Conservation (phyloP, 2,797 vertebrate genomes). For the Tympanoctomys barrerae region DNA sequence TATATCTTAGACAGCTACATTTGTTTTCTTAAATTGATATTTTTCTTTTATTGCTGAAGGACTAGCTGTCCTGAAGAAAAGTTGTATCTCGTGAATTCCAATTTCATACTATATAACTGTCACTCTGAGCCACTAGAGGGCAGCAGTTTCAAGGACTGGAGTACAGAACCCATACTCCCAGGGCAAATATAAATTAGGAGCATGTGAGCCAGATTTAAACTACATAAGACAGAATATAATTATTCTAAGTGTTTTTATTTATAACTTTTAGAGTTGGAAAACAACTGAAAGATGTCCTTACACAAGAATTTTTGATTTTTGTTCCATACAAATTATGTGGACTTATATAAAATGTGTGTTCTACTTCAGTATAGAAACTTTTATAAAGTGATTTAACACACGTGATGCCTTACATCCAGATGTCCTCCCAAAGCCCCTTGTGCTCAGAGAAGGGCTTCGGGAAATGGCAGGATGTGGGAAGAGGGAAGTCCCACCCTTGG, state of each 20-base stretch:
- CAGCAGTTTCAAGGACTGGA: constrained; percentile 77
- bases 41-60: constrained; percentile 51
- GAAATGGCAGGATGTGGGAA: too few relatives aligned
- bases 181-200: neutral
- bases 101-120: constrained; percentile 28
- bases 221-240: neutral
- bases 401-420: neutral
- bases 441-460: neutral
- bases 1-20: neutral
- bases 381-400: constrained; percentile 42
- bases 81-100: neutral
- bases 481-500: neutral
- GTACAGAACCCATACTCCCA: neutral
- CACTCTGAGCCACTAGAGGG: constrained; percentile 80
- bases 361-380: neutral
- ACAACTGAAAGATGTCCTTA: neutral
- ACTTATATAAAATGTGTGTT: neutral
- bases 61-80: constrained; percentile 59
- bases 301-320: constrained; percentile 48
- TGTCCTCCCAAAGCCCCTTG: neutral
- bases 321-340: constrained; percentile 8
- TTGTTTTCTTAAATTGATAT: constrained; percentile 47
- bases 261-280: constrained; percentile 43
- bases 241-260: neutral
- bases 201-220: constrained; percentile 17